These are phyloP conservation scores for Rhincodon typus DNA, from an alignment of 2,797 vertebrate genomes.

Conservation along the genomic window DNA sequence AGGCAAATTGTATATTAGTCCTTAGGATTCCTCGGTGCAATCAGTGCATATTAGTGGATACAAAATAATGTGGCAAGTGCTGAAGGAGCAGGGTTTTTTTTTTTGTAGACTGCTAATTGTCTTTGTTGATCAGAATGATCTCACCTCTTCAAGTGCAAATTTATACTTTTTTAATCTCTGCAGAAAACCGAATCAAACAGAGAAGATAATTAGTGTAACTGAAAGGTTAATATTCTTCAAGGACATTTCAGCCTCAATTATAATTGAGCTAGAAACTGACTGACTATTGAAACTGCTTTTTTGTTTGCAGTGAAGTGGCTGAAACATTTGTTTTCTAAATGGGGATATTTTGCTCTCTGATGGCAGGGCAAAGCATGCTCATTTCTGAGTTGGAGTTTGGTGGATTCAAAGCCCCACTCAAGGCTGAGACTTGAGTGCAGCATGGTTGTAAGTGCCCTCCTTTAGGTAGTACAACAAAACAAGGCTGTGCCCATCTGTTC, in stretches of 20 bases:
- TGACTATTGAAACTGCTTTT: neutral
- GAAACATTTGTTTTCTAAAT: neutral
- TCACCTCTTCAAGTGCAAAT: neutral
- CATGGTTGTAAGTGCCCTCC: neutral
- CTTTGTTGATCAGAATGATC: neutral
- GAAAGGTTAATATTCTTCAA: neutral
- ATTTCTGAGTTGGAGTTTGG: neutral
- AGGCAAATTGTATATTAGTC: neutral
- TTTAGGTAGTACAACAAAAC: neutral
- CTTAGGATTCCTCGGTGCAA: neutral
- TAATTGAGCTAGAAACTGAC: neutral
- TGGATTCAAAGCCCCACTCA: neutral
- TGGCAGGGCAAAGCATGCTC: neutral
- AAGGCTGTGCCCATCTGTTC: neutral
- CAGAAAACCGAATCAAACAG: neutral
- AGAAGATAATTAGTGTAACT: neutral
- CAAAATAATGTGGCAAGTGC: too few relatives aligned
- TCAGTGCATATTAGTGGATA: neutral
- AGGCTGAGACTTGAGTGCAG: neutral
- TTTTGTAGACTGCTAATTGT: neutral
- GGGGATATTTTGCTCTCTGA: neutral
- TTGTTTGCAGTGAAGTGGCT: neutral
- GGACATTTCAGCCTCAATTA: neutral
- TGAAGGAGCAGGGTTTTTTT: neutral
- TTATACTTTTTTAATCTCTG: neutral